Percentiles rank a stretch among this genome's conserved stretches.
phyloP scores from a whole-genome alignment of 1,140 invertebrate genomes.

The Drosophila punjabiensis region DNA sequence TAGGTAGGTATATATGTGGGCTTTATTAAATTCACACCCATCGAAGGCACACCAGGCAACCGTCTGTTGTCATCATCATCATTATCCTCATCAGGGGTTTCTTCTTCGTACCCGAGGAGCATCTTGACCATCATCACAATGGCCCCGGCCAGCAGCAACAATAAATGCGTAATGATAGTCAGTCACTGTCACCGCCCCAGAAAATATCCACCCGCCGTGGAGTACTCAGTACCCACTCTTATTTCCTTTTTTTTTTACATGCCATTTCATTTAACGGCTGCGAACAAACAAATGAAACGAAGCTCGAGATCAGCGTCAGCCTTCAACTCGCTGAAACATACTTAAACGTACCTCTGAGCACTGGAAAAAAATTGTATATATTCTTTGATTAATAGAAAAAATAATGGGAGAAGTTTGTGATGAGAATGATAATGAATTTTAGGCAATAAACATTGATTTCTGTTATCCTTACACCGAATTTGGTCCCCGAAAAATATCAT shows the following conservation, averaged over 20 bases:
- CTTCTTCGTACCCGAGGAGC: slow-evolving; percentile 26
- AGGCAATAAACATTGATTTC: neutral
- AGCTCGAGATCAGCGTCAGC: slow-evolving; percentile 43
- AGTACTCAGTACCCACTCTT: slow-evolving; percentile 3
- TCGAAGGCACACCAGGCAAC: slow-evolving; percentile 36
- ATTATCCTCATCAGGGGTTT: slow-evolving; percentile 38
- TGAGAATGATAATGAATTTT: neutral
- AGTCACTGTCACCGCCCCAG: slow-evolving; percentile 61
- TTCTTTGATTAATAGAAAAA: neutral
- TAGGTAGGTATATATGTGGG: slow-evolving; percentile 14
- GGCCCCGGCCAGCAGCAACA: slow-evolving; percentile 57
- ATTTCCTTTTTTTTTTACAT: slow-evolving; percentile 39
- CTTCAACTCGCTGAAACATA: slow-evolving; percentile 31
- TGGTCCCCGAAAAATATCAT: neutral
- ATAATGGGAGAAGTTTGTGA: neutral
- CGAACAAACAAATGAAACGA: slow-evolving; percentile 75
- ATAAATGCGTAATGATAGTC: slow-evolving; percentile 82
- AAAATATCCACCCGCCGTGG: neutral
- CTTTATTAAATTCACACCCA: slow-evolving; percentile 83
- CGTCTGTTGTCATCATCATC: slow-evolving; percentile 38
- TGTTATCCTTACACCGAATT: neutral
- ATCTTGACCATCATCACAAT: slow-evolving; percentile 59
- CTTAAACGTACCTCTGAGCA: slow-evolving; percentile 9
- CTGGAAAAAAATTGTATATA: slow-evolving; percentile 8
- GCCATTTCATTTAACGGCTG: slow-evolving; percentile 82